A percentile compares a stretch with the other conserved stretches of the same genome.
Conservation (phyloP, 2,113 vertebrate species). For the Phylloscopus trochiloides region DNA sequence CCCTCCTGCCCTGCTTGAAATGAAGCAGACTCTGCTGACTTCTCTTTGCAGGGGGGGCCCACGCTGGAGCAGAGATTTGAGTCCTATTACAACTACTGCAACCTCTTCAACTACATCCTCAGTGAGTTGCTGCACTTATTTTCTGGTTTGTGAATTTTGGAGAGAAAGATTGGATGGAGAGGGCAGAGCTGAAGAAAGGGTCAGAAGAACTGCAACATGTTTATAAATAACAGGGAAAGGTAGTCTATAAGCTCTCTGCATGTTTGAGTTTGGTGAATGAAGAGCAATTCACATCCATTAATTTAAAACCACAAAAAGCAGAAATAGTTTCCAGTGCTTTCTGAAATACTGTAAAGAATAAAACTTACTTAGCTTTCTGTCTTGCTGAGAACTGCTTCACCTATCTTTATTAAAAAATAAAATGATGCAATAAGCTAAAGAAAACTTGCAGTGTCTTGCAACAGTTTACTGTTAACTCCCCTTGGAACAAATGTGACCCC, state of each 20-base stretch:
- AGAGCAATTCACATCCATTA: neutral
- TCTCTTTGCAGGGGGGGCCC: conserved; percentile 87
- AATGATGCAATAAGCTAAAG: neutral
- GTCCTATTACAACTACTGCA: conserved; percentile 99
- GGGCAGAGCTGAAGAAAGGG: neutral
- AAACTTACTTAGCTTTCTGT: neutral
- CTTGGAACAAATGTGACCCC: neutral
- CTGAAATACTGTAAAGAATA: neutral
- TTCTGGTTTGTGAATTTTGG: neutral
- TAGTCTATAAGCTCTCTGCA: neutral
- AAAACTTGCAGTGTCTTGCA: neutral
- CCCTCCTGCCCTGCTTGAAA: neutral
- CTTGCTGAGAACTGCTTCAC: neutral
- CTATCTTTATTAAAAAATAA: neutral
- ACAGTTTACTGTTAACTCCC: neutral
- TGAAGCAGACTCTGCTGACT: neutral
- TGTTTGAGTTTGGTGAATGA: neutral
- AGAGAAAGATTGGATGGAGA: neutral
- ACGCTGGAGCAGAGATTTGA: conserved; percentile 97
- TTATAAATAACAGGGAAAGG: neutral
- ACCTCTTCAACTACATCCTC: conserved; percentile 99
- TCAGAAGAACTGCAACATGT: neutral
- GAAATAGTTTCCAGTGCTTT: neutral
- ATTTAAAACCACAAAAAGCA: neutral
- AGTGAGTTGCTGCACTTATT: conserved; percentile 78